Conservation (phyloP, 1,140 invertebrate genomes). For the Drosophila nebulosa region DNA sequence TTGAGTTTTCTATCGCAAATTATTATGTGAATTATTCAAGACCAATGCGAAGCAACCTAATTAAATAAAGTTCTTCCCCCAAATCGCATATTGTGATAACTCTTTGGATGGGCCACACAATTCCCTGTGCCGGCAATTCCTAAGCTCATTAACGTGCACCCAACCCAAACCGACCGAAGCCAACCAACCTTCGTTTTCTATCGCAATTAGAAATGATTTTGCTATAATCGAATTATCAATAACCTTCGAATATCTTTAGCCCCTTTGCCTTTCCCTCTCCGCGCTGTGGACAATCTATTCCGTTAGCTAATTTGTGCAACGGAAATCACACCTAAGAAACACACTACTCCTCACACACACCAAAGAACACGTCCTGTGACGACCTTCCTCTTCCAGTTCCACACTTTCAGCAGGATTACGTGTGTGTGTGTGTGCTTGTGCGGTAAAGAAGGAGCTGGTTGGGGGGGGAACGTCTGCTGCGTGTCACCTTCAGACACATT, state of each 20-base stretch:
- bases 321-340: slow-evolving; percentile 50
- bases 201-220: neutral
- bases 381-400: neutral
- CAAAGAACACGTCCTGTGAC: neutral
- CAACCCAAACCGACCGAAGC: too few relatives aligned
- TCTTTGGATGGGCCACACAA: too few relatives aligned
- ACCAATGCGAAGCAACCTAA: too few relatives aligned
- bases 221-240: slow-evolving; percentile 54
- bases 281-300: neutral
- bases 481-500: slow-evolving; percentile 1
- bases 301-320: slow-evolving; percentile 51
- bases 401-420: neutral
- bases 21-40: neutral
- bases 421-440: slow-evolving; percentile 25
- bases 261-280: neutral
- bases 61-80: too few relatives aligned
- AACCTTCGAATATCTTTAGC: neutral
- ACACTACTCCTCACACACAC: neutral
- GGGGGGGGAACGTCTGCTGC: neutral
- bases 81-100: too few relatives aligned
- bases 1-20: neutral
- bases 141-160: neutral
- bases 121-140: neutral
- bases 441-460: too few relatives aligned
- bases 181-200: neutral